Evolutionary conservation across 1,140 invertebrate species (phyloP).

Genomic region (Drosophila rufa): DNA sequence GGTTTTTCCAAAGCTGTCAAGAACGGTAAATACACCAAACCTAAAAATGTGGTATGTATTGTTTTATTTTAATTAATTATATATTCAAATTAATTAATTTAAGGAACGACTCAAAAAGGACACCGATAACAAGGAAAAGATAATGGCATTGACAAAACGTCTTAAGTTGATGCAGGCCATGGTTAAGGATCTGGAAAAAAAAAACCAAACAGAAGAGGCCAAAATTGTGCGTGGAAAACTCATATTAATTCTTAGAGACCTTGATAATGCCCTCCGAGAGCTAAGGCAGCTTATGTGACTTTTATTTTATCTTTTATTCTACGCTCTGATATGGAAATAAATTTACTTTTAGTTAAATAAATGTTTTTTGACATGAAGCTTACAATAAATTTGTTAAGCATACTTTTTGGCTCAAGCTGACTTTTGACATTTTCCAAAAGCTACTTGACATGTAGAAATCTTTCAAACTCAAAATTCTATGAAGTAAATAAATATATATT

Average conservation of each 20-base stretch:
- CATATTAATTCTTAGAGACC: neutral
- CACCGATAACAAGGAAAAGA: neutral
- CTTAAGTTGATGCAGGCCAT: neutral
- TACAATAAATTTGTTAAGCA: neutral
- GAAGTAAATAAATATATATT: too few relatives aligned
- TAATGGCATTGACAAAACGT: neutral
- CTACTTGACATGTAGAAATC: neutral
- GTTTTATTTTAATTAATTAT: too few relatives aligned
- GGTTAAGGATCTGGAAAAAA: too few relatives aligned
- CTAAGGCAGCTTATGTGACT: neutral
- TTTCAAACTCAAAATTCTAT: conserved; percentile 3
- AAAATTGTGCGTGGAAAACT: neutral
- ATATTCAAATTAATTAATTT: neutral
- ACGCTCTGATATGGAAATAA: neutral
- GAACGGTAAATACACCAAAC: too few relatives aligned
- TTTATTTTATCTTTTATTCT: neutral
- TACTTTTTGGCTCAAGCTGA: conserved; percentile 5
- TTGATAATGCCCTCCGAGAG: neutral
- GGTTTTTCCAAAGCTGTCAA: neutral
- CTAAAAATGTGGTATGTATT: neutral
- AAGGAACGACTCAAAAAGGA: neutral
- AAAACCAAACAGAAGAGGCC: neutral
- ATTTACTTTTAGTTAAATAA: neutral
- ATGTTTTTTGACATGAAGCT: neutral
- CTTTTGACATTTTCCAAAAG: neutral